phyloP scores from a whole-genome alignment of 2,888 invertebrate genomes.

The Drosophila pseudotalamancana region DNA sequence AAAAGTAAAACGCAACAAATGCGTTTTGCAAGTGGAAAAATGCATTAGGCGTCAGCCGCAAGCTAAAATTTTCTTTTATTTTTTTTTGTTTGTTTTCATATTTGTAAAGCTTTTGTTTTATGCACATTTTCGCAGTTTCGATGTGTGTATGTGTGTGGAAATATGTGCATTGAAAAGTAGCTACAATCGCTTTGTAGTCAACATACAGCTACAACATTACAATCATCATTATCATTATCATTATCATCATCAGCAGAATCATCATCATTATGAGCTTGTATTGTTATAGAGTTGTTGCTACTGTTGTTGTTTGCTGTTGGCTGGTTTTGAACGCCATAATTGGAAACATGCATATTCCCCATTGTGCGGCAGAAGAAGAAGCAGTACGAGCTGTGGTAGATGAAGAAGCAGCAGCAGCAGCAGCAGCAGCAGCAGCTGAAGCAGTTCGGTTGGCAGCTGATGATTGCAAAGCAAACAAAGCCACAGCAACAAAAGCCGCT shows the following conservation, averaged over 20 bases:
- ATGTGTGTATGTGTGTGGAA: conserved; percentile 49
- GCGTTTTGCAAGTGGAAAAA: conserved; percentile 47
- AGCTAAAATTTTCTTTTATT: neutral
- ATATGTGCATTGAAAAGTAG: conserved; percentile 53
- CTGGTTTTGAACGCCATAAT: conserved; percentile 76
- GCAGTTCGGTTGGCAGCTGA: conserved; percentile 24
- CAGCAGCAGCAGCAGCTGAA: conserved; percentile 5
- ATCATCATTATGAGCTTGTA: conserved; percentile 23
- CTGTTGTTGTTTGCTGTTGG: conserved; percentile 39
- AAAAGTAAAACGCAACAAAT: neutral
- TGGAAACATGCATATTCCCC: conserved; percentile 77
- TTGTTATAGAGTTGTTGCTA: conserved; percentile 43
- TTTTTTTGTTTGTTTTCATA: neutral
- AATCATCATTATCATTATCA: conserved; percentile 8
- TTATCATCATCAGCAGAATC: neutral
- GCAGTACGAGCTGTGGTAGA: too few relatives aligned
- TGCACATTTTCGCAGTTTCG: conserved; percentile 46
- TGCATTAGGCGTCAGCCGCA: conserved; percentile 38
- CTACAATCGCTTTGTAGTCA: conserved; percentile 32
- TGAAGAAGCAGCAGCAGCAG: conserved; percentile 2
- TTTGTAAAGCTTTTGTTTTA: conserved; percentile 39
- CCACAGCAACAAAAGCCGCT: conserved; percentile 48
- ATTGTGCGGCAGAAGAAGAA: conserved; percentile 58
- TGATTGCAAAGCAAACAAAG: conserved; percentile 79
- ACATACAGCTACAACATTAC: conserved; percentile 27